These are phyloP conservation scores for Polydrusus pterygomalis DNA, from an alignment of 2,888 invertebrate genomes.

Conservation along the genomic window DNA sequence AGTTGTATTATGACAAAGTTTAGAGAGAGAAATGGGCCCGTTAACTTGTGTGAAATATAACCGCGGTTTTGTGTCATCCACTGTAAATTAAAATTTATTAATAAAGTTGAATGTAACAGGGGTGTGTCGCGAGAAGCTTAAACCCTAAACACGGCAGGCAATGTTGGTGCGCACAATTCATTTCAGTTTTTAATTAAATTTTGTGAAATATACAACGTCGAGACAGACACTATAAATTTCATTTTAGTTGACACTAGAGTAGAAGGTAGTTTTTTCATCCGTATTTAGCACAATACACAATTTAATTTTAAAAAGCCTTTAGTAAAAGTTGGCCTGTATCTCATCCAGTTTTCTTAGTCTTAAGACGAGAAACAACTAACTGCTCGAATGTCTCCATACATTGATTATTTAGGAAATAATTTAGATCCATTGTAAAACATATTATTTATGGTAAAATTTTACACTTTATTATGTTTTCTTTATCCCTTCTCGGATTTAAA, in stretches of 20 bases:
- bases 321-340: too few species aligned
- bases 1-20: conserved; percentile 23
- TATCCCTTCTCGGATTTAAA: conserved; percentile 23
- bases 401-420: too few species aligned
- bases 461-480: conserved; percentile 17
- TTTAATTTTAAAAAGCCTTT: too few species aligned
- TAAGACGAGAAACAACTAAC: neutral
- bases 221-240: conserved; percentile 11
- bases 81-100: conserved; percentile 46
- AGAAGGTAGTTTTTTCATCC: neutral
- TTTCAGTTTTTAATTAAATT: conserved; percentile 46
- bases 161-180: conserved; percentile 33
- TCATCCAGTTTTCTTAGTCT: neutral
- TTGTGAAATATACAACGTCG: conserved; percentile 26
- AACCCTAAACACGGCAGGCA: conserved; percentile 33
- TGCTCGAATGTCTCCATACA: too few species aligned
- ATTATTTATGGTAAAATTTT: conserved; percentile 27
- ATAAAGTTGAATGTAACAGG: conserved; percentile 33
- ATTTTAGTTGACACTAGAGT: conserved; percentile 21
- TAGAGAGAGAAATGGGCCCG: conserved; percentile 9
- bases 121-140: conserved; percentile 26
- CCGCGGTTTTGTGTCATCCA: conserved; percentile 25
- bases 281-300: neutral
- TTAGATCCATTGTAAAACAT: too few species aligned
- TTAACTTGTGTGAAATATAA: conserved; percentile 32